These are phyloP conservation scores for Tragelaphus oryx DNA, from an alignment of 2,797 vertebrate genomes.

Conservation along the genomic window DNA sequence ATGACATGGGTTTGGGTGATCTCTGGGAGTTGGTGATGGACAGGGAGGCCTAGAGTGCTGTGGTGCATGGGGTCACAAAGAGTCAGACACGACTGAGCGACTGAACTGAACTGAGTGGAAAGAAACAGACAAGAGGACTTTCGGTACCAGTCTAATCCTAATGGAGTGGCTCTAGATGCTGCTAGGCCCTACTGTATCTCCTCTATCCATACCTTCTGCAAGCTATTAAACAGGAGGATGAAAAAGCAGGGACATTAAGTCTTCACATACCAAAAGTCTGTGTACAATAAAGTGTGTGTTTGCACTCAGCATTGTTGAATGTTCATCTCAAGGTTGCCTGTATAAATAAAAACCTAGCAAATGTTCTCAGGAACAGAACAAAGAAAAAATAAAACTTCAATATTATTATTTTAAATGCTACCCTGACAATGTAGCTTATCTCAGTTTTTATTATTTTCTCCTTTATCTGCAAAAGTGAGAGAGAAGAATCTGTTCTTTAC, in stretches of 20 bases:
- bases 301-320: neutral
- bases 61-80: neutral
- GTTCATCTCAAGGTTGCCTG: neutral
- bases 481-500: neutral
- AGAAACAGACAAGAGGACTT: no score
- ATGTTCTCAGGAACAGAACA: neutral
- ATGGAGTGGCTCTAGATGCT: neutral
- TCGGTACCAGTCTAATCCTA: neutral
- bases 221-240: neutral
- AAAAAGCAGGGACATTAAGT: neutral
- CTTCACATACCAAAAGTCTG: neutral
- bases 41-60: neutral
- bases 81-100: accelerated
- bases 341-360: neutral
- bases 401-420: neutral
- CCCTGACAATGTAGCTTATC: neutral
- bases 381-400: neutral
- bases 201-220: neutral
- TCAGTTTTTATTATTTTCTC: neutral
- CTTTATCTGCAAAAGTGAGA: neutral
- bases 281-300: neutral
- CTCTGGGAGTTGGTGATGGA: neutral
- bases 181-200: neutral
- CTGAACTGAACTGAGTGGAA: neutral
- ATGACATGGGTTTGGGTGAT: neutral